phyloP scores from a whole-genome alignment of 92 coral and sea anemone species.

The Pocillopora meandrina region DNA sequence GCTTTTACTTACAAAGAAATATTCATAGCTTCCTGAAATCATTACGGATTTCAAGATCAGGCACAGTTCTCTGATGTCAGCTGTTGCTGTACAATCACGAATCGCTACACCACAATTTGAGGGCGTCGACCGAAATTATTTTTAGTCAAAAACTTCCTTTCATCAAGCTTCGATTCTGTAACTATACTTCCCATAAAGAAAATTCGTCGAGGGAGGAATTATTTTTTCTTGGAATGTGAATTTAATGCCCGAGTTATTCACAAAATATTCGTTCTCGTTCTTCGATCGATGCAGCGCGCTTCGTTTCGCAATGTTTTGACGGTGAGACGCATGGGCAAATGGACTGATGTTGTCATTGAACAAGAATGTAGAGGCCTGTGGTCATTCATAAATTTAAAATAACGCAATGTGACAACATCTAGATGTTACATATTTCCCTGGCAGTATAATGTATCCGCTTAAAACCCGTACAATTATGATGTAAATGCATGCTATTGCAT shows the following conservation, averaged over 20 bases:
- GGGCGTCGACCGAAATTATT: slow-evolving; percentile 46
- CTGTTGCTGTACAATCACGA: neutral
- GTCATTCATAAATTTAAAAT: too few species aligned
- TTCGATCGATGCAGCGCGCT: neutral
- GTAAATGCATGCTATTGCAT: too few species aligned
- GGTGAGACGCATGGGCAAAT: neutral
- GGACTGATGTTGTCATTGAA: slow-evolving; percentile 15
- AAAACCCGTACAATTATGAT: too few species aligned
- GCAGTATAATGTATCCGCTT: too few species aligned
- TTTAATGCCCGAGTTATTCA: neutral
- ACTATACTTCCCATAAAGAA: neutral
- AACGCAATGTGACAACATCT: too few species aligned
- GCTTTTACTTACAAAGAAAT: neutral
- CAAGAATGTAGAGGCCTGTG: slow-evolving; percentile 16
- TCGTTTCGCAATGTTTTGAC: slow-evolving; percentile 55
- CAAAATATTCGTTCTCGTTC: neutral
- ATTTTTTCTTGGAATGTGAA: neutral
- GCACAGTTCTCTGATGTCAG: slow-evolving; percentile 20
- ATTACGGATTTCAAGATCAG: neutral
- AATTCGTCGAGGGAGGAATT: neutral
- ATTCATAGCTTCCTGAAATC: neutral
- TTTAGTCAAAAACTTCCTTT: neutral
- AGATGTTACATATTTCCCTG: too few species aligned
- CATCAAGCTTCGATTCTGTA: neutral
- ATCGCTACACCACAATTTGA: slow-evolving; percentile 1